Evolutionary conservation across 2,888 invertebrate genomes (phyloP).

Genomic region (Apocheima hispidaria): DNA sequence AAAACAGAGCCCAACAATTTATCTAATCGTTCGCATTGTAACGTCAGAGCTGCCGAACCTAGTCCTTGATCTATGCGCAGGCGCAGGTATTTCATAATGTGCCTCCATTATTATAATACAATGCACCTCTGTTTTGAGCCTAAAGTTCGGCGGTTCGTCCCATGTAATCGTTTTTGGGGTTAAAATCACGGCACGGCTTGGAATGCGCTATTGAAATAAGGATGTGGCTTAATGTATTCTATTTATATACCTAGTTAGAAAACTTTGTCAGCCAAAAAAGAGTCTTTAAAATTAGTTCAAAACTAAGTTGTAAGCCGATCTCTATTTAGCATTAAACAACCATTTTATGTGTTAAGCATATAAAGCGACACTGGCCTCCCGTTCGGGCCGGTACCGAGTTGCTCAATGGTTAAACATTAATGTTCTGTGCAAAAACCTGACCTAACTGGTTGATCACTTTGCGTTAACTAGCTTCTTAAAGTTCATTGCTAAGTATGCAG

Average conservation of each 20-base stretch:
- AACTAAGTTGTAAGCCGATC: conserved; percentile 5
- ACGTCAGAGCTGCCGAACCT: conserved; percentile 58
- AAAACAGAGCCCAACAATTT: conserved; percentile 54
- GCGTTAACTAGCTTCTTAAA: conserved; percentile 18
- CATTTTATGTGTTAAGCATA: conserved; percentile 28
- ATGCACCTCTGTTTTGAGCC: conserved; percentile 58
- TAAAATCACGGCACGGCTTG: neutral
- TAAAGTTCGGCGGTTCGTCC: conserved; percentile 66
- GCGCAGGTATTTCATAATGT: conserved; percentile 69
- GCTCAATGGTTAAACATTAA: conserved; percentile 16
- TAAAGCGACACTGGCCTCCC: too few relatives aligned
- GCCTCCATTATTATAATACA: conserved; percentile 66
- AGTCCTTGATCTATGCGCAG: conserved; percentile 81
- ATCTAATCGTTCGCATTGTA: conserved; percentile 69
- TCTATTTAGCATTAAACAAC: conserved; percentile 25
- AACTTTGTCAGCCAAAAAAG: too few relatives aligned
- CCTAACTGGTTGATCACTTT: conserved; percentile 16
- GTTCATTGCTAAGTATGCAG: conserved; percentile 17
- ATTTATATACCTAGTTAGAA: too few relatives aligned
- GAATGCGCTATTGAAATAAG: conserved; percentile 12
- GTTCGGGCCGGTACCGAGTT: too few relatives aligned
- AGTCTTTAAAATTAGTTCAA: neutral
- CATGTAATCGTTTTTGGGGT: conserved; percentile 38
- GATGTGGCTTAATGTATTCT: too few relatives aligned
- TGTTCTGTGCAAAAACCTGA: conserved; percentile 30